These are phyloP conservation scores for Zaprionus kolodkinae DNA, from an alignment of 1,140 invertebrate species.

Conservation along the genomic window DNA sequence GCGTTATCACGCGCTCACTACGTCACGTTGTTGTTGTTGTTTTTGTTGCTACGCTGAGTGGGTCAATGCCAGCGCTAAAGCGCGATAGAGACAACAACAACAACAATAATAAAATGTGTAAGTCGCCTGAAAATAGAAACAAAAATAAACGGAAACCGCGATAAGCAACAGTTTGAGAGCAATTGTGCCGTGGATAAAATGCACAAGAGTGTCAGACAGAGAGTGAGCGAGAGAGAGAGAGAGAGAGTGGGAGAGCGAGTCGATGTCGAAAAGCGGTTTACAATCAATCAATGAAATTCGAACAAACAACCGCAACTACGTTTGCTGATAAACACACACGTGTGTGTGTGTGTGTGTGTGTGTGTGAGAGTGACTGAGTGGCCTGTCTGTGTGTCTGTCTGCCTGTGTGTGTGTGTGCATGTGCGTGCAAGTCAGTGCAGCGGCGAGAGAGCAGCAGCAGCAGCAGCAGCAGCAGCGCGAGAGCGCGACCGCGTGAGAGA, in stretches of 20 bases:
- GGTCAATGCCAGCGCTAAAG: constrained; percentile 62
- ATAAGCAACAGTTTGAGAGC: constrained; percentile 28
- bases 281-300: constrained; percentile 59
- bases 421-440: constrained; percentile 35
- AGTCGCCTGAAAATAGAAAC: neutral
- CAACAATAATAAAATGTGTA: constrained; percentile 21
- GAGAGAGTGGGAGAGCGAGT: constrained; percentile 3
- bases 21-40: constrained; percentile 21
- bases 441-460: constrained; percentile 13
- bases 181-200: constrained; percentile 39
- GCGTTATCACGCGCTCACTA: constrained; percentile 36
- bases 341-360: neutral
- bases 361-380: neutral
- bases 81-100: neutral
- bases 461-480: constrained; percentile 4
- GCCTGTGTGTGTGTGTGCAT: constrained; percentile 51
- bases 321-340: constrained; percentile 38
- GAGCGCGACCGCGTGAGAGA: constrained; percentile 24
- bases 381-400: neutral
- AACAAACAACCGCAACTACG: constrained; percentile 50
- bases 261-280: constrained; percentile 42
- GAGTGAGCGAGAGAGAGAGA: neutral
- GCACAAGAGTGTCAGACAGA: too few relatives aligned
- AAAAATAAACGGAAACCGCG: constrained; percentile 16
- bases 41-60: constrained; percentile 38